These are phyloP conservation scores for Progne subis DNA, from an alignment of 2,113 vertebrate species.

Conservation along the genomic window DNA sequence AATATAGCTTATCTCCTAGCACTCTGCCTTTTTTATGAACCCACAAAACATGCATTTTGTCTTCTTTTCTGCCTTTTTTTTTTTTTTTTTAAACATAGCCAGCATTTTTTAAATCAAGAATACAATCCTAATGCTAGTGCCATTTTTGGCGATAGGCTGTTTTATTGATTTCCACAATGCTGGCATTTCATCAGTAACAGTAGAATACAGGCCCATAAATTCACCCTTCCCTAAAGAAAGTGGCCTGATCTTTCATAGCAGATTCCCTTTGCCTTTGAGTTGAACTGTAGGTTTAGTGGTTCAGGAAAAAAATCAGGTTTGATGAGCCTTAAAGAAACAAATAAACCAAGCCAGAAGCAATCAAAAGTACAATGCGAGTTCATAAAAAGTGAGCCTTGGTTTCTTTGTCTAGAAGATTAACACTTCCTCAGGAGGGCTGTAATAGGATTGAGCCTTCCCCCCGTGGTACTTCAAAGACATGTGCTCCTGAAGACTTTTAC, in stretches of 20 bases:
- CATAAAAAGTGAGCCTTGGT: constrained; percentile 36
- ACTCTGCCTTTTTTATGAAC: constrained; percentile 7
- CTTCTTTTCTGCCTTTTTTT: background rate
- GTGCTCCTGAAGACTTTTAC: background rate
- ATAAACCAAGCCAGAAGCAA: constrained; percentile 52
- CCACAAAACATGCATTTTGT: background rate
- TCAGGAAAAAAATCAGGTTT: background rate
- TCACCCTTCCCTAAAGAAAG: background rate
- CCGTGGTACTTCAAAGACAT: constrained; percentile 20
- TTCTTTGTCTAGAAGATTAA: constrained; percentile 57
- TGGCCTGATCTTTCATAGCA: background rate
- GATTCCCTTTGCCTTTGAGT: constrained; percentile 12
- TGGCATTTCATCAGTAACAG: background rate
- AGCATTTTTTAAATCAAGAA: background rate
- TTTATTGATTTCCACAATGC: constrained; percentile 7
- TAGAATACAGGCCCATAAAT: background rate
- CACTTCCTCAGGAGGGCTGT: constrained; percentile 57
- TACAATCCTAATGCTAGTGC: background rate
- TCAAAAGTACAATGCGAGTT: constrained; percentile 32
- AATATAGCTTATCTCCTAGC: constrained; percentile 1
- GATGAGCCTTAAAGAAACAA: constrained; percentile 51
- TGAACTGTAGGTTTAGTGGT: background rate
- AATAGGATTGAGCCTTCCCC: constrained; percentile 50
- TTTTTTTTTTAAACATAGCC: background rate
- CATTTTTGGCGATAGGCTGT: background rate